phyloP scores from a whole-genome alignment of 2,888 invertebrate genomes.

The Rhabditoides inermis region DNA sequence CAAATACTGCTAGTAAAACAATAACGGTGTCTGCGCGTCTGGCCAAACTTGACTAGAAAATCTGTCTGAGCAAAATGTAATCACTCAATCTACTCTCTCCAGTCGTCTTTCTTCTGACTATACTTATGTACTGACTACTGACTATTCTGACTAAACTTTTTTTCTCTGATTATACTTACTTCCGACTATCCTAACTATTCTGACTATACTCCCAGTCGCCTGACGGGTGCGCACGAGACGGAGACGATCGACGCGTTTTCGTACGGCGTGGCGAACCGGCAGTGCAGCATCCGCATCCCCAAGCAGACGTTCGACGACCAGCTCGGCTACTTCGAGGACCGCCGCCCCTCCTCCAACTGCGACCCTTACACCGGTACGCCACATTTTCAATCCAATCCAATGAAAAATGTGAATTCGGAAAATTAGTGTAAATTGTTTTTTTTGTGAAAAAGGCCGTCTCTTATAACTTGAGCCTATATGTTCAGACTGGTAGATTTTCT shows the following conservation, averaged over 20 bases:
- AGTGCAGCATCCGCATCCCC: conserved; percentile 86
- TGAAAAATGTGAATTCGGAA: too few relatives aligned
- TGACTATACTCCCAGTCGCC: conserved; percentile 56
- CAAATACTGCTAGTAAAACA: too few relatives aligned
- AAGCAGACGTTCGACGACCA: conserved; percentile 62
- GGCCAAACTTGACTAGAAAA: too few relatives aligned
- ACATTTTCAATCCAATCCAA: conserved; percentile 13
- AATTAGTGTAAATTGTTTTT: too few relatives aligned
- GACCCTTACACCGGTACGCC: conserved; percentile 37
- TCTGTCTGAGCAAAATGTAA: too few relatives aligned
- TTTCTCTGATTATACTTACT: background rate
- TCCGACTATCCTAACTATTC: background rate
- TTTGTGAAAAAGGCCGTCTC: too few relatives aligned
- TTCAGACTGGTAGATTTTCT: too few relatives aligned
- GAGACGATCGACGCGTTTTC: conserved; percentile 93
- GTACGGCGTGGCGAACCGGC: conserved; percentile 53
- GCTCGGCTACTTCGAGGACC: conserved; percentile 44
- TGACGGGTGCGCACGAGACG: conserved; percentile 89
- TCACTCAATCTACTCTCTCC: too few relatives aligned
- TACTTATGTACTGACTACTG: too few relatives aligned
- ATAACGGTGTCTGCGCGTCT: too few relatives aligned
- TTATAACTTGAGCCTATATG: too few relatives aligned
- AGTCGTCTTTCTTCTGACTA: too few relatives aligned
- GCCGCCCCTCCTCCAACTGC: conserved; percentile 43
- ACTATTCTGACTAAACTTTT: background rate